phyloP scores from a whole-genome alignment of 2,888 invertebrate species.

The Dryobotodes eremita region DNA sequence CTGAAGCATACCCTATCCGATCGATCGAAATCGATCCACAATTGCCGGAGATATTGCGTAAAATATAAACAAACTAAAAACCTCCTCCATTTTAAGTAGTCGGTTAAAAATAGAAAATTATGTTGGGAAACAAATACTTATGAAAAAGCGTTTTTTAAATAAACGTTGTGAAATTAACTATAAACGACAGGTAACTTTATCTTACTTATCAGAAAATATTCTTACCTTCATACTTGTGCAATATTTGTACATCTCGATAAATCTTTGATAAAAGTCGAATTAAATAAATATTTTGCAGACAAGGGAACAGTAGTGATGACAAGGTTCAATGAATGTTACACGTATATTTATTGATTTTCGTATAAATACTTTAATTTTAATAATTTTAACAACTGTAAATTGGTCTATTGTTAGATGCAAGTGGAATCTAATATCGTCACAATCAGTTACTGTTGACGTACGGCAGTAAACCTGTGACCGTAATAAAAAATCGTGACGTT shows the following conservation, averaged over 20 bases:
- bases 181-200: constrained; percentile 2
- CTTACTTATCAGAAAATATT: constrained; percentile 19
- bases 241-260: constrained; percentile 28
- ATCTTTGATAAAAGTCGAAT: constrained; percentile 26
- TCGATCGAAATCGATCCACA: too few relatives aligned
- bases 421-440: constrained; percentile 21
- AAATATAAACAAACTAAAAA: too few relatives aligned
- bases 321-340: constrained; percentile 24
- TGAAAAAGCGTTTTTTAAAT: not conserved
- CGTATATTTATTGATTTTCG: not conserved
- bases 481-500: constrained; percentile 28
- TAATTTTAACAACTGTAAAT: not conserved
- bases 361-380: not conserved
- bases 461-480: not conserved
- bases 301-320: not conserved
- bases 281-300: constrained; percentile 46
- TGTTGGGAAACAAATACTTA: not conserved
- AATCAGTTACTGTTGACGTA: constrained; percentile 16
- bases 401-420: not conserved
- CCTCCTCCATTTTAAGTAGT: too few relatives aligned
- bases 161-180: not conserved
- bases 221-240: constrained; percentile 27
- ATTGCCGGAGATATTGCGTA: too few relatives aligned
- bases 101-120: not conserved
- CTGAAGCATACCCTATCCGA: too few relatives aligned